These are phyloP conservation scores for Parasteatoda lunata DNA, from an alignment of 2,888 invertebrate species.

Conservation along the genomic window DNA sequence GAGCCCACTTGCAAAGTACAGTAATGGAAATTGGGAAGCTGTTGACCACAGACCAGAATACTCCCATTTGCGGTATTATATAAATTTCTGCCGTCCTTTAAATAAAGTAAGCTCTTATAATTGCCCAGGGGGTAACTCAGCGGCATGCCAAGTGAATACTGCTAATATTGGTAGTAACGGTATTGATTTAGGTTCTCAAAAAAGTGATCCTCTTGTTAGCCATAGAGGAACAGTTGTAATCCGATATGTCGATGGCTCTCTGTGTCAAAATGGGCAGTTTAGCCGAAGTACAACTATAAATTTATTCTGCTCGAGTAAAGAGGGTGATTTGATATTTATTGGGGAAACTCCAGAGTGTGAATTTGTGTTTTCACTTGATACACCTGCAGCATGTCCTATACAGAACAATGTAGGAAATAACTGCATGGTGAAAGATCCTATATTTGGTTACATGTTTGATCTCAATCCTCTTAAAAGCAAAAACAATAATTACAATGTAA, in stretches of 20 bases:
- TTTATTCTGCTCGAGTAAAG: conserved; percentile 37
- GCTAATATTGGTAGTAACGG: conserved; percentile 8
- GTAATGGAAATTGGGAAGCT: conserved; percentile 71
- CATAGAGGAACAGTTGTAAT: conserved; percentile 35
- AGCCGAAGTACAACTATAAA: conserved; percentile 53
- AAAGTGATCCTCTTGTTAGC: conserved; percentile 23
- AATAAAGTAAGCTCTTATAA: conserved; percentile 71
- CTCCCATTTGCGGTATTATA: conserved; percentile 71
- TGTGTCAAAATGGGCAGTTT: conserved; percentile 32
- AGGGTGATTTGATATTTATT: conserved; percentile 41
- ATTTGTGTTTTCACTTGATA: conserved; percentile 73
- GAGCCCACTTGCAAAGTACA: conserved; percentile 70
- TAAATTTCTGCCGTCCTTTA: conserved; percentile 73
- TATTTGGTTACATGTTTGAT: conserved; percentile 72
- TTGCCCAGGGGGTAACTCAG: conserved; percentile 60
- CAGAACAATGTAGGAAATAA: conserved; percentile 69
- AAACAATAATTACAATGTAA: conserved; percentile 71
- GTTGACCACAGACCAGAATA: conserved; percentile 70
- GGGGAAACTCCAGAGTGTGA: conserved; percentile 72
- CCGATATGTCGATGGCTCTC: conserved; percentile 49
- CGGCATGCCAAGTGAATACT: conserved; percentile 42
- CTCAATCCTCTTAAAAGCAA: conserved; percentile 71
- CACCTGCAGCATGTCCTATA: conserved; percentile 73
- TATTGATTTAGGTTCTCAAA: conserved; percentile 41
- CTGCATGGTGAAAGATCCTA: conserved; percentile 72